These are phyloP conservation scores for Archivesica marissinica DNA, from an alignment of 1,140 invertebrate genomes.

Conservation along the genomic window DNA sequence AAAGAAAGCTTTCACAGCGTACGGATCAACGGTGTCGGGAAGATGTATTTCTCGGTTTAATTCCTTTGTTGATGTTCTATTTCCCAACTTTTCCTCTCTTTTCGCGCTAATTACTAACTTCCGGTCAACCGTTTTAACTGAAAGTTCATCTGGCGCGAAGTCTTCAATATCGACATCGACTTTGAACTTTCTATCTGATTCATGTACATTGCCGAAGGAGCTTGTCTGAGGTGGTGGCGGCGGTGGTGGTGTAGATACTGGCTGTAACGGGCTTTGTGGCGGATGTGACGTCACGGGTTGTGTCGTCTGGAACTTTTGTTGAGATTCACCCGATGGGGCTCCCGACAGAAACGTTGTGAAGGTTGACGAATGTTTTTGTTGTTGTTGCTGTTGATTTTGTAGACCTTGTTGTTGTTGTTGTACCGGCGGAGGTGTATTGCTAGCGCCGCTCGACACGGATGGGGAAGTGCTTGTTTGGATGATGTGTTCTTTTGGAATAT, in stretches of 20 bases:
- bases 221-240: slow-evolving; percentile 32
- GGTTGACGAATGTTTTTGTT: slow-evolving; percentile 63
- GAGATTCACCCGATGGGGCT: not conserved
- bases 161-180: slow-evolving; percentile 81
- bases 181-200: slow-evolving; percentile 76
- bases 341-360: slow-evolving; percentile 71
- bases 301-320: slow-evolving; percentile 16
- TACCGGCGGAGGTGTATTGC: slow-evolving; percentile 52
- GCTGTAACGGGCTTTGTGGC: slow-evolving; percentile 18
- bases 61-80: slow-evolving; percentile 79
- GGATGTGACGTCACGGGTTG: slow-evolving; percentile 19
- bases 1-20: slow-evolving; percentile 81
- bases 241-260: slow-evolving; percentile 28
- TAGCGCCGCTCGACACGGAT: slow-evolving; percentile 50
- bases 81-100: slow-evolving; percentile 78
- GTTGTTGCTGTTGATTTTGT: slow-evolving; percentile 48
- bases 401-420: slow-evolving; percentile 32
- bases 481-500: slow-evolving; percentile 58
- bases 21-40: slow-evolving; percentile 82
- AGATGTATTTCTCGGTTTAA: slow-evolving; percentile 81
- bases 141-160: slow-evolving; percentile 81
- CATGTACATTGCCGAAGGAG: slow-evolving; percentile 58
- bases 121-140: slow-evolving; percentile 80
- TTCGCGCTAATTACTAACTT: slow-evolving; percentile 79
- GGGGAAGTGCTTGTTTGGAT: slow-evolving; percentile 51